Conservation (phyloP, 2,888 invertebrate species). For the Homarus gammarus region DNA sequence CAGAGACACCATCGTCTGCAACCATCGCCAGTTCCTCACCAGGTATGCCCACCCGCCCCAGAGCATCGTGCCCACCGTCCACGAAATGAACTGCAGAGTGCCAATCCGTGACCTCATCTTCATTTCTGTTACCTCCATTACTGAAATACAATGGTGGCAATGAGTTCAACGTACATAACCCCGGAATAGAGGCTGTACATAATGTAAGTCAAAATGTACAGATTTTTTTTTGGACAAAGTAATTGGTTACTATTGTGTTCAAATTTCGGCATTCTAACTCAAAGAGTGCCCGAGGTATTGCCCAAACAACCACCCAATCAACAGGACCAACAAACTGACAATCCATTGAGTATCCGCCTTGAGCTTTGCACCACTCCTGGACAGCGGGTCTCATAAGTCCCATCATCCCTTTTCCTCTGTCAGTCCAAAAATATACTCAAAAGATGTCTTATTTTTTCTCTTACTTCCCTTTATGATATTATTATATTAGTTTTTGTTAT, state of each 20-base stretch:
- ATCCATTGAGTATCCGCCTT: too few species aligned
- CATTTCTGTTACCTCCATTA: conserved; percentile 43
- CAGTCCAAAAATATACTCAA: too few species aligned
- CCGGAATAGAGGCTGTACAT: not conserved
- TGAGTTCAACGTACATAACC: not conserved
- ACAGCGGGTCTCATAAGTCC: too few species aligned
- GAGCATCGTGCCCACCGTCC: conserved; percentile 51
- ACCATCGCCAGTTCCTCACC: conserved; percentile 62
- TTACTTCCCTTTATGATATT: too few species aligned
- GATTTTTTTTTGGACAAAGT: not conserved
- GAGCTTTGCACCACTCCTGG: too few species aligned
- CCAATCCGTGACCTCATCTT: conserved; percentile 48
- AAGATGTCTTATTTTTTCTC: too few species aligned
- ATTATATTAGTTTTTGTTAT: too few species aligned
- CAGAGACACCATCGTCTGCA: conserved; percentile 34
- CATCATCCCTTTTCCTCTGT: too few species aligned
- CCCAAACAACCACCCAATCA: too few species aligned
- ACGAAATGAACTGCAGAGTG: conserved; percentile 43
- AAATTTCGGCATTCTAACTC: not conserved
- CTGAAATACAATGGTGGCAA: too few species aligned
- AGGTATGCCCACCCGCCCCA: conserved; percentile 60
- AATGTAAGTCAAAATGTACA: not conserved
- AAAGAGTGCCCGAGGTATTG: too few species aligned
- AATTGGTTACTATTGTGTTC: not conserved
- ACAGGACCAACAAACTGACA: too few species aligned